These are phyloP conservation scores for Meiosimyza decipiens DNA, from an alignment of 2,888 invertebrate species.

Conservation along the genomic window DNA sequence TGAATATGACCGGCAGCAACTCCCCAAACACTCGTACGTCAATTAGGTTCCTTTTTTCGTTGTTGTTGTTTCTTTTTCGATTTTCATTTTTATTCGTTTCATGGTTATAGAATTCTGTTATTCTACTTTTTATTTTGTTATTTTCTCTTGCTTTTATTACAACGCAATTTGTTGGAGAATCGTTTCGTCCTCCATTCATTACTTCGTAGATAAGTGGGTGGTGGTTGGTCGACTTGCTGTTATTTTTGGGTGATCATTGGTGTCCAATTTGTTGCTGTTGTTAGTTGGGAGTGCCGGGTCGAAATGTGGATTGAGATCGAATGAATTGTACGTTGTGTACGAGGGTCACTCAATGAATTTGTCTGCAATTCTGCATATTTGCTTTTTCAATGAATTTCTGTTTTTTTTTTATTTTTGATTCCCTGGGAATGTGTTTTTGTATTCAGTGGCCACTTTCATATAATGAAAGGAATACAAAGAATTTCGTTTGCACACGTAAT, in stretches of 20 bases:
- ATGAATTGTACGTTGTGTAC: constrained; percentile 1
- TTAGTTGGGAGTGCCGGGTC: constrained; percentile 21
- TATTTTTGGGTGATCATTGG: constrained; percentile 23
- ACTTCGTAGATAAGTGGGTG: background rate
- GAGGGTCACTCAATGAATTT: constrained; percentile 44
- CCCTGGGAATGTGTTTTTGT: constrained; percentile 42
- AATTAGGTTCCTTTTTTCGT: constrained; percentile 55
- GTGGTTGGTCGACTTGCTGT: constrained; percentile 2
- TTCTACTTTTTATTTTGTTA: constrained; percentile 27
- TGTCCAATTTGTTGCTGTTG: constrained; percentile 29
- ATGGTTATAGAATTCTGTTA: constrained; percentile 14
- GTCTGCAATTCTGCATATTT: constrained; percentile 29
- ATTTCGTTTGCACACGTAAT: constrained; percentile 9
- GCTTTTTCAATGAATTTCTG: constrained; percentile 31
- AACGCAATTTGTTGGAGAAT: constrained; percentile 63
- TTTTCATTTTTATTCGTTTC: constrained; percentile 18
- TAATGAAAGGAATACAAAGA: constrained; percentile 40
- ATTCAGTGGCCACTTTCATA: constrained; percentile 45
- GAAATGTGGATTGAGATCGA: constrained; percentile 6
- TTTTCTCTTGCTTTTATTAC: constrained; percentile 54
- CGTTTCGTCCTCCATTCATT: constrained; percentile 56
- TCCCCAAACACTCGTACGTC: constrained; percentile 65
- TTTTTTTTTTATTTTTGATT: constrained; percentile 32
- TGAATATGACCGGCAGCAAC: constrained; percentile 58
- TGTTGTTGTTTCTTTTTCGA: constrained; percentile 19